phyloP scores from a whole-genome alignment of 1,140 invertebrate species.

The Dendrolimus punctatus region DNA sequence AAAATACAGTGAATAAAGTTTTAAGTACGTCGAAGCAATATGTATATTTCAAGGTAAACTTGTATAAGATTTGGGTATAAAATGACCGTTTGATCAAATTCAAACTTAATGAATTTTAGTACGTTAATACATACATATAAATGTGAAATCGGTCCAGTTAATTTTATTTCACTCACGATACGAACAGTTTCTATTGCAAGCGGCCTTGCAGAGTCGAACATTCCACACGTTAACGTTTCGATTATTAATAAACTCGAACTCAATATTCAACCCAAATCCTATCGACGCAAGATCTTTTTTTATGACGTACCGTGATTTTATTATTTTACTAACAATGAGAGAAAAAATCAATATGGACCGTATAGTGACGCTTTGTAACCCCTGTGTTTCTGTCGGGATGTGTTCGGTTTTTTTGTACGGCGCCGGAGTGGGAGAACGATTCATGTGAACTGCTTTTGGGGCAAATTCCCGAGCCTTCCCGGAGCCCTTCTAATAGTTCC shows the following conservation, averaged over 20 bases:
- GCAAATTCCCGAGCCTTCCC: constrained; percentile 69
- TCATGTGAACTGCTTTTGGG: constrained; percentile 71
- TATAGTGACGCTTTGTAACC: constrained; percentile 67
- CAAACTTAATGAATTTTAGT: no score
- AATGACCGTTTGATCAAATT: no score
- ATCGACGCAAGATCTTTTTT: constrained; percentile 59
- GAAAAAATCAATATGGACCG: constrained; percentile 68
- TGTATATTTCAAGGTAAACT: no score
- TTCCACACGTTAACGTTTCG: constrained; percentile 68
- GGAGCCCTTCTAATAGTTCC: constrained; percentile 69
- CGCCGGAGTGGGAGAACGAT: constrained; percentile 64
- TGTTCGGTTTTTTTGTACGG: constrained; percentile 67
- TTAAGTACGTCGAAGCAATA: no score
- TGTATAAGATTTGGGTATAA: no score
- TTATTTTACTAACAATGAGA: constrained; percentile 68
- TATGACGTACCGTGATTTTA: constrained; percentile 50
- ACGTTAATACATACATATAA: constrained; percentile 25
- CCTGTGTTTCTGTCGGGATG: constrained; percentile 71
- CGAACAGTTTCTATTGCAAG: constrained; percentile 67
- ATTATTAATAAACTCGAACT: constrained; percentile 67
- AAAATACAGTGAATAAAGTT: no score
- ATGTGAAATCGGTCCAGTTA: constrained; percentile 51
- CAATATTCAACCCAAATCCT: constrained; percentile 65
- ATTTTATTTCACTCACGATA: constrained; percentile 64
- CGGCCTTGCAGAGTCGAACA: constrained; percentile 65